Conservation (phyloP, 1,140 invertebrate genomes). For the Leptoteleia sp. region DNA sequence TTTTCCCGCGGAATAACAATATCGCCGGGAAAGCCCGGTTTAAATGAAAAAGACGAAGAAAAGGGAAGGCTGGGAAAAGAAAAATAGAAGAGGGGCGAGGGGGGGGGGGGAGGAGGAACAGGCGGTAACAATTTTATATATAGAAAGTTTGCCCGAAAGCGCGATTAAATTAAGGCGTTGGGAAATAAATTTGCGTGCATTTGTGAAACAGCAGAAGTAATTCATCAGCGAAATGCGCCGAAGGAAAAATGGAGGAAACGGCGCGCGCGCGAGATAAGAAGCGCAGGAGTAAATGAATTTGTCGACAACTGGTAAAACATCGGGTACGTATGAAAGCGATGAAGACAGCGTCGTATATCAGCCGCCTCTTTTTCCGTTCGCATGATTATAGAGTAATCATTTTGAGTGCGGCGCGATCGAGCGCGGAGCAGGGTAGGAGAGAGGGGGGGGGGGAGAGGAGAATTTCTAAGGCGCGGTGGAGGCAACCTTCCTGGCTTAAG, state of each 20-base stretch:
- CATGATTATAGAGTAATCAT: constrained; percentile 68
- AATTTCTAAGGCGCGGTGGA: constrained; percentile 18
- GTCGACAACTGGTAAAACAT: constrained; percentile 45
- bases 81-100: no score
- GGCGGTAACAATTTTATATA: no score
- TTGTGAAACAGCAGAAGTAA: neutral
- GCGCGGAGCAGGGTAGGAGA: constrained; percentile 1
- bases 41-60: no score
- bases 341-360: constrained; percentile 36
- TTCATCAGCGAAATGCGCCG: constrained; percentile 32
- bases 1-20: no score
- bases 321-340: constrained; percentile 28
- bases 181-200: constrained; percentile 20
- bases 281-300: constrained; percentile 44
- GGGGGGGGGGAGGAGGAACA: no score
- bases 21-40: no score
- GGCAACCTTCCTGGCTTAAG: constrained; percentile 28
- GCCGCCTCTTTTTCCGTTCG: constrained; percentile 40
- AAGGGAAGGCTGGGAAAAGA: no score
- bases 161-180: constrained; percentile 3
- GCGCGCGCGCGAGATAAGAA: constrained; percentile 27
- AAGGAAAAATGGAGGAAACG: constrained; percentile 23
- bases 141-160: neutral
- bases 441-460: constrained; percentile 2
- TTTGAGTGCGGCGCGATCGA: constrained; percentile 65